A percentile compares a stretch with the other conserved stretches of the same genome.
These are phyloP conservation scores for Cecropterus lyciades DNA, from an alignment of 1,140 invertebrate genomes.

Conservation along the genomic window DNA sequence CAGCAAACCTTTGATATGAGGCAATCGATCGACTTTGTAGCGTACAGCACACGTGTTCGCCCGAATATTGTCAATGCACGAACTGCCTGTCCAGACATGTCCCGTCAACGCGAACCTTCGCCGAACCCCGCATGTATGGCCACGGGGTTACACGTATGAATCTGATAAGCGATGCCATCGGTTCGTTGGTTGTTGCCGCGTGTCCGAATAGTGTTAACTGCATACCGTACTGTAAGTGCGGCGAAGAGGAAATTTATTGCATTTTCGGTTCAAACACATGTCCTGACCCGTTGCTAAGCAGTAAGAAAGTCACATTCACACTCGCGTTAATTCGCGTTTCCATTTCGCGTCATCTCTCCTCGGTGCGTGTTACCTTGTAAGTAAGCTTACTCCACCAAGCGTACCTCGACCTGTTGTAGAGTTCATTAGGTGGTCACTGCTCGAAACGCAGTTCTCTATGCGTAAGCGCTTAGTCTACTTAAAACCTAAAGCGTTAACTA, in stretches of 20 bases:
- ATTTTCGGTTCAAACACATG: conserved; percentile 42
- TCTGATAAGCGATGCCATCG: conserved; percentile 52
- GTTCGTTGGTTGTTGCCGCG: conserved; percentile 18
- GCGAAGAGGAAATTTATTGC: conserved; percentile 6
- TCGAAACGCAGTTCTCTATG: conserved; percentile 45
- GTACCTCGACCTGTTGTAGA: conserved; percentile 55
- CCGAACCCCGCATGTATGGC: background rate
- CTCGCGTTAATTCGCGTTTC: conserved; percentile 28
- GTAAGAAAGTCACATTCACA: conserved; percentile 37
- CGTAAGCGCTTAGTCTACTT: conserved; percentile 61
- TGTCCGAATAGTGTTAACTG: conserved; percentile 4
- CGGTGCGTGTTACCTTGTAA: conserved; percentile 43
- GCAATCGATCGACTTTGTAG: background rate
- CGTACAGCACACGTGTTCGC: background rate
- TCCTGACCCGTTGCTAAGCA: conserved; percentile 46
- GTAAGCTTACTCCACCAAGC: conserved; percentile 58
- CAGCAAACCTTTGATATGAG: too few relatives aligned
- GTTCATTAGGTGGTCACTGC: conserved; percentile 37
- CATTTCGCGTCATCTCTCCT: conserved; percentile 39
- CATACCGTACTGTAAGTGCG: conserved; percentile 22
- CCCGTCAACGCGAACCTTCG: background rate
- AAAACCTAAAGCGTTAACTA: conserved; percentile 58
- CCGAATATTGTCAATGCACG: background rate
- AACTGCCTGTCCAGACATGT: background rate
- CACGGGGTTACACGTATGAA: conserved; percentile 47